Conservation (phyloP, 2,888 invertebrate genomes). For the Aporophyla lueneburgensis region DNA sequence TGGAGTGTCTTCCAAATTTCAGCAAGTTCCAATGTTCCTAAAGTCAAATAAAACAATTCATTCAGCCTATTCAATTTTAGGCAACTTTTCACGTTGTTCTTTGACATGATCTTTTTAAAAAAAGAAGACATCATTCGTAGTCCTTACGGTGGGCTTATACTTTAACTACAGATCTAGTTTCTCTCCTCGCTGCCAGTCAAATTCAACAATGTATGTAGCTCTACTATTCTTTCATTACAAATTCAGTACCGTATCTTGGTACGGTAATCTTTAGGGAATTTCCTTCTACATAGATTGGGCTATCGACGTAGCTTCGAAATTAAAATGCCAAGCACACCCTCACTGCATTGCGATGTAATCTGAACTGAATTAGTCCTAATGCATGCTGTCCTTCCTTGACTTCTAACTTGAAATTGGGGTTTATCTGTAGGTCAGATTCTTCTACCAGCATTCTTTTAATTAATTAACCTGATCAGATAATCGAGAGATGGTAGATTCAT, state of each 20-base stretch:
- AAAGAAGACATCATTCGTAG: background rate
- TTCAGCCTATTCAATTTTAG: no score
- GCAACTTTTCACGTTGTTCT: background rate
- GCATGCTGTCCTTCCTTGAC: conserved; percentile 26
- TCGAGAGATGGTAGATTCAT: background rate
- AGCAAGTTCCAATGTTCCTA: no score
- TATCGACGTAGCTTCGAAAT: conserved; percentile 18
- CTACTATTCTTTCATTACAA: background rate
- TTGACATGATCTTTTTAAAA: no score
- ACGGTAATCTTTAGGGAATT: conserved; percentile 7
- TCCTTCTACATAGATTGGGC: conserved; percentile 1
- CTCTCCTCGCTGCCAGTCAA: background rate
- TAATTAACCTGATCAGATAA: background rate
- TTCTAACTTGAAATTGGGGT: conserved; percentile 36
- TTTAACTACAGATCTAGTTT: background rate
- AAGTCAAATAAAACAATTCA: no score
- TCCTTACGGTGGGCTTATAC: no score
- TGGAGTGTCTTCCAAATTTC: no score
- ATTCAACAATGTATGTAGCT: background rate
- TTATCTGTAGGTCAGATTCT: conserved; percentile 23
- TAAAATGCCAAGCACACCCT: conserved; percentile 41
- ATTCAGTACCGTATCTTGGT: background rate
- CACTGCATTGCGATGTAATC: conserved; percentile 43
- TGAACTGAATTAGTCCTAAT: conserved; percentile 47
- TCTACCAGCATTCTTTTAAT: background rate